Conservation (phyloP, 2,797 vertebrate genomes). For the Malacoraja senta region DNA sequence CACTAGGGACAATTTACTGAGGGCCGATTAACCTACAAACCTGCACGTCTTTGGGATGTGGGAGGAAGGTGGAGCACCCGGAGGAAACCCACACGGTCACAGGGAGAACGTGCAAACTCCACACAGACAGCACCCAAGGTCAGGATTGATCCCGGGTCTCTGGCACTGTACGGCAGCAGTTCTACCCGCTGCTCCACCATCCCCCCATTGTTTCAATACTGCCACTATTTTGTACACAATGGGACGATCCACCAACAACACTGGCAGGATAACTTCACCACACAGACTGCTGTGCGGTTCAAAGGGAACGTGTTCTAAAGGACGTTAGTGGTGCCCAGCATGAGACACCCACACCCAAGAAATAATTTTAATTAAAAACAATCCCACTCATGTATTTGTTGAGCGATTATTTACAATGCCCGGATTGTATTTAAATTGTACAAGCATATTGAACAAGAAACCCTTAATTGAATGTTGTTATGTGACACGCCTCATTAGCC, state of each 20-base stretch:
- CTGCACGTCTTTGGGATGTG: no score
- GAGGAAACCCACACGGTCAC: no score
- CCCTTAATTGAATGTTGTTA: conserved; percentile 22
- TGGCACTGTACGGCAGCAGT: no score
- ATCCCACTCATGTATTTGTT: neutral
- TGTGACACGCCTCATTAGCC: conserved; percentile 19
- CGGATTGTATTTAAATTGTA: neutral
- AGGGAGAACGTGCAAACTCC: no score
- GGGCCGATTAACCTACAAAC: no score
- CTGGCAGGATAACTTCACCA: neutral
- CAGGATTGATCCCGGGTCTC: no score
- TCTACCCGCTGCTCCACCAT: neutral
- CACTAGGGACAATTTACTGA: no score
- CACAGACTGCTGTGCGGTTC: neutral
- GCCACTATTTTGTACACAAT: no score
- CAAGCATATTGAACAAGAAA: conserved; percentile 21
- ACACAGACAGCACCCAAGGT: no score
- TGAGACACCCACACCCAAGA: neutral
- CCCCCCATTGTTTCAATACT: no score
- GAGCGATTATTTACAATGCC: conserved; percentile 1
- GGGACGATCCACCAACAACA: neutral
- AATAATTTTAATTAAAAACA: neutral
- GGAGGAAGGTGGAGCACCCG: no score
- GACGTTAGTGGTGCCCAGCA: neutral
- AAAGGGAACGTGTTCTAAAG: neutral